Base-by-base conservation (phyloP, 2,888 invertebrate genomes). In the Cantharis flavilabris region DNA sequence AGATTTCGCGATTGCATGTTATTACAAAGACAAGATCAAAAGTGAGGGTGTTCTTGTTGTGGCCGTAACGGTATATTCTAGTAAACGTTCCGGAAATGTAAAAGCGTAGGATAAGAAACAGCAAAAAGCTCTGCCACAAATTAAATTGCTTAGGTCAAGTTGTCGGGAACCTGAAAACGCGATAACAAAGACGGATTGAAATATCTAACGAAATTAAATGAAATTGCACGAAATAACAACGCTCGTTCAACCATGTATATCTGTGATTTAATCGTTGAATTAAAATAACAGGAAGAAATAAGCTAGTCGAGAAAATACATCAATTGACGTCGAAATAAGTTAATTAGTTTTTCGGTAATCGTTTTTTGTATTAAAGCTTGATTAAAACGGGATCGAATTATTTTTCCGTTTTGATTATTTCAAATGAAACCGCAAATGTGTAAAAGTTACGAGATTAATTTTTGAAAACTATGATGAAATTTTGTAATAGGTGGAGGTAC, bases 121-220 rank as follows among this genome's bases (percentile, higher is more conserved):
- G 77, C 79, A 80, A 79, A 79, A 78, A 79, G 78, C 80, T 79
- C 79, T 76, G 79, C 81, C 76, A 82, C 81, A 83, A 82, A 83
- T 82, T 83, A 81, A 80, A 83, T 81, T 80, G 80, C 79, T 73
- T 77, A 81, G 82, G 83, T 82, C 83, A 83, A 83, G 82, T 79
- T 79, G 81, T 75, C 76, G 72, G 71, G 73, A 71, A 79, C 78
- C 78, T 80, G 80, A 75, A 79, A 82, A 80, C 81, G 77, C 80
- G 85, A 85, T 83, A 84, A 83, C 83, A 81, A 82, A 84, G 82
- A 83, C 83, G 83, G 85, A 85, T 86, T 85, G 85, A 86, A 86
- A 85, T 86, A 85, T 86, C 85, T 84, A 85, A 84, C 84, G 83
- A 84, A 86, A 85, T 85, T 86, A 86, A 86, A 85, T 84, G 86